A percentile compares a stretch with the other conserved stretches of the same genome.
Evolutionary conservation across 2,888 invertebrate genomes (phyloP).

Genomic region (Ischnura elegans): DNA sequence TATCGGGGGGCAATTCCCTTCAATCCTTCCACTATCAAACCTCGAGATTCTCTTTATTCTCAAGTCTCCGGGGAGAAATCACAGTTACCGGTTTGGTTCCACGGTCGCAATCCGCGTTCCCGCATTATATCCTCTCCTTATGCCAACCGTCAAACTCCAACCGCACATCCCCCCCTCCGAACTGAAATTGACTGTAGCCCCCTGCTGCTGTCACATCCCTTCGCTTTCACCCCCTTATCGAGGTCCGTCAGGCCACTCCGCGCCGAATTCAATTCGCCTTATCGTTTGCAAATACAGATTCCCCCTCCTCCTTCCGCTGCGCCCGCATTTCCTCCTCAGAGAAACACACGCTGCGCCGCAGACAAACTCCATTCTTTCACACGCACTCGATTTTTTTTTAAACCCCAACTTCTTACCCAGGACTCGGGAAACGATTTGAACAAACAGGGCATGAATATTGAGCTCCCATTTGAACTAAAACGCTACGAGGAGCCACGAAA

Average conservation of each 20-base stretch:
- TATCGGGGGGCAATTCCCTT: too few species aligned
- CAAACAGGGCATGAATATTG: neutral
- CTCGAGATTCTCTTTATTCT: too few species aligned
- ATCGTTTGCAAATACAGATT: slow-evolving; percentile 63
- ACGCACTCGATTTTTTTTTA: neutral
- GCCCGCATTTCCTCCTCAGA: neutral
- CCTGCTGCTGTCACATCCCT: neutral
- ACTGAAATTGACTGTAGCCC: neutral
- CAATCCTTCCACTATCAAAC: too few species aligned
- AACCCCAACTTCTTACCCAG: neutral
- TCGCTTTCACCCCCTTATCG: slow-evolving; percentile 27
- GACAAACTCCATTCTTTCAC: neutral
- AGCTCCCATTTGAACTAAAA: too few species aligned
- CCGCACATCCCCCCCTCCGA: neutral
- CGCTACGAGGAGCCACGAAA: too few species aligned
- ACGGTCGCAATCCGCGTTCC: neutral
- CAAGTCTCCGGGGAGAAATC: neutral
- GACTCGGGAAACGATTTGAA: neutral
- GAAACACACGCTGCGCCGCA: neutral
- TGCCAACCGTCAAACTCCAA: slow-evolving; percentile 45
- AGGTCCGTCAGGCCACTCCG: slow-evolving; percentile 58
- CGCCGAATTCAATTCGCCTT: slow-evolving; percentile 47
- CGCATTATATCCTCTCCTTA: slow-evolving; percentile 35
- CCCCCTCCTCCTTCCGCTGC: neutral
- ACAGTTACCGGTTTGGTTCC: neutral